Evolutionary conservation across 2,113 vertebrate species (phyloP).

Genomic region (Laterallus jamaicensis): DNA sequence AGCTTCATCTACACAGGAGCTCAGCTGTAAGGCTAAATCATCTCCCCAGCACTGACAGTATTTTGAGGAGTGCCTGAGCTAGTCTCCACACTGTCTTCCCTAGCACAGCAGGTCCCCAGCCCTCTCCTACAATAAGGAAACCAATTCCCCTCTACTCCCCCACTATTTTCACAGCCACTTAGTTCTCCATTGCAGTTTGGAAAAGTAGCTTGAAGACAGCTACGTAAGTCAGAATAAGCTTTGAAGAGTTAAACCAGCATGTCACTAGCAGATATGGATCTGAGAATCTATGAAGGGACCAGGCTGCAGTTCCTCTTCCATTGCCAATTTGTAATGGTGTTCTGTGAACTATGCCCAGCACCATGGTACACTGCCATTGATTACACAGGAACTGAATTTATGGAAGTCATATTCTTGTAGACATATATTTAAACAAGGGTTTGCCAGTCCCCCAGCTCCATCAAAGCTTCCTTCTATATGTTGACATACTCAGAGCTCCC

Average conservation of each 20-base stretch:
- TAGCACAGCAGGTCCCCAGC: background rate
- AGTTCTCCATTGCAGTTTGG: background rate
- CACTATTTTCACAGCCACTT: background rate
- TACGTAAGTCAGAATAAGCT: background rate
- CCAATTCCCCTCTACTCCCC: background rate
- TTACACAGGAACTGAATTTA: background rate
- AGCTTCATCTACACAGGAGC: background rate
- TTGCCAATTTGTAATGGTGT: background rate
- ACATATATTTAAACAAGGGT: background rate
- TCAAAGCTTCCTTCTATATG: background rate
- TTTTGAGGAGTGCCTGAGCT: background rate
- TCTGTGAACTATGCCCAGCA: background rate
- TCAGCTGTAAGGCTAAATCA: background rate
- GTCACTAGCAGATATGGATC: background rate
- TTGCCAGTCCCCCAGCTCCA: background rate
- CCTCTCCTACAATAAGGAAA: no score
- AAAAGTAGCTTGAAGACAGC: background rate
- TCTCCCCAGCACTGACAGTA: fast-evolving
- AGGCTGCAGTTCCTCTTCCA: background rate
- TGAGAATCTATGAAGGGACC: background rate
- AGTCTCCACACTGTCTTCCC: background rate
- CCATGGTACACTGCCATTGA: background rate
- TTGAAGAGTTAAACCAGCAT: background rate
- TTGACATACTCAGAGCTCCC: background rate
- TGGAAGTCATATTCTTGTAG: background rate